Conservation (phyloP, 1,140 invertebrate genomes). For the Odontomachus brunneus region DNA sequence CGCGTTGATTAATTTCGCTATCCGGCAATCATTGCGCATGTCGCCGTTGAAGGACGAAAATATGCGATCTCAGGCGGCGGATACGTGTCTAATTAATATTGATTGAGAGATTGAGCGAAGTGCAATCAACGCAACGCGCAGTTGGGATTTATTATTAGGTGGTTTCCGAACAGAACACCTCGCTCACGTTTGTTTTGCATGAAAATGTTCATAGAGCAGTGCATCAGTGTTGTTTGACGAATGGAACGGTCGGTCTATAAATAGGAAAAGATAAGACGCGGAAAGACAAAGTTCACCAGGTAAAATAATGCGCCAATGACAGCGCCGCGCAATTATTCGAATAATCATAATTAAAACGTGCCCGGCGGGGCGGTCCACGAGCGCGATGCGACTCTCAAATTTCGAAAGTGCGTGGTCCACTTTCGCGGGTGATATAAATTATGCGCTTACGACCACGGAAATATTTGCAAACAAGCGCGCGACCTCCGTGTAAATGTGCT, state of each 20-base stretch:
- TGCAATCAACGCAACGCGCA: constrained; percentile 25
- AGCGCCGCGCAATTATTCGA: not conserved
- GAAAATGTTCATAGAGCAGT: too few species aligned
- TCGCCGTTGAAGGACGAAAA: constrained; percentile 16
- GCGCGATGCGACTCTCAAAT: not conserved
- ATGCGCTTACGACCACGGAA: constrained; percentile 30
- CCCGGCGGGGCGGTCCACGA: too few species aligned
- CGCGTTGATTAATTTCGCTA: constrained; percentile 24
- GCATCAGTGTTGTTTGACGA: too few species aligned
- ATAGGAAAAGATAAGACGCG: too few species aligned
- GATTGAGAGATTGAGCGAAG: constrained; percentile 43
- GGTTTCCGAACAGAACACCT: too few species aligned
- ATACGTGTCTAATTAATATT: constrained; percentile 48
- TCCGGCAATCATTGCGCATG: constrained; percentile 9
- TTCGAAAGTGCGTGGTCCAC: constrained; percentile 30
- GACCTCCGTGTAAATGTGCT: constrained; percentile 36
- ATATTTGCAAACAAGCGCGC: constrained; percentile 48
- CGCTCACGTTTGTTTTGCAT: too few species aligned
- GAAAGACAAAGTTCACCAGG: too few species aligned
- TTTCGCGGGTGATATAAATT: constrained; percentile 31
- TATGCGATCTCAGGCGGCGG: constrained; percentile 21
- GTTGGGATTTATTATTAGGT: constrained; percentile 27
- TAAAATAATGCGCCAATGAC: too few species aligned
- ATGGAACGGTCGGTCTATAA: too few species aligned
- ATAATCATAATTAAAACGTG: not conserved